Base-by-base conservation (phyloP, 2,113 vertebrate genomes). In the Baryphthengus martii region DNA sequence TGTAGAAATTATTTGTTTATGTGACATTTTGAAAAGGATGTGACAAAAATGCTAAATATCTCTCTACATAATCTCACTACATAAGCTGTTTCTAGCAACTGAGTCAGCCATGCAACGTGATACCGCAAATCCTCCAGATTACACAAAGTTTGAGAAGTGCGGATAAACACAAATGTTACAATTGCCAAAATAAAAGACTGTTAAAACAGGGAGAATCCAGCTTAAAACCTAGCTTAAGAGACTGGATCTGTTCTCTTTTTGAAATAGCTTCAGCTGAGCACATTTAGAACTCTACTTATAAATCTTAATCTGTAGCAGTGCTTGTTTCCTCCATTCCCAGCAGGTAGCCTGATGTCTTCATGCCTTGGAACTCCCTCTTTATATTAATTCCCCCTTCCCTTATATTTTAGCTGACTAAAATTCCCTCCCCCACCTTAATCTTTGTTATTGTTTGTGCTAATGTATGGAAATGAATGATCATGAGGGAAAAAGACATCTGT, bases 101-200 rank as follows among this genome's bases (percentile, higher is more conserved):
- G 88, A 93, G 33, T 92, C 94, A 94, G 47, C 83, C 88, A 67
- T 67, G 55, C 72, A 76, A 66, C 15, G 5, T 73, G 88, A 85
- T 70, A 85, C 40, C 24, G 71, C 81, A 88, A 86, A 84, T 65
- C 89, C 91, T 63, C 76, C 86, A 82, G 77, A 95, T 87, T 94
- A 91, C 74, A 72, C 17, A 23, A 80, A 96, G 58, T 85, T 87
- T 89, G 89, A 85, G 84, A 96, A 96, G 94, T 73, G 87, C 8
- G 0, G 87, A 88, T 95, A 97, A 95, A 91, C 89, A 96, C 71
- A 92, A 95, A 91, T 89, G 96, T 73, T 97, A 65, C 79, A 65
- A 96, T 89, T 94, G 93, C 89, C 93, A 97, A 95, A 96, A 95
- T 68, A 92, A 90, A 86, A 89, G 61, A 75, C 49, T 89, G 93